These are phyloP conservation scores for Chrysodeixis includens DNA, from an alignment of 2,888 invertebrate genomes.

Conservation along the genomic window DNA sequence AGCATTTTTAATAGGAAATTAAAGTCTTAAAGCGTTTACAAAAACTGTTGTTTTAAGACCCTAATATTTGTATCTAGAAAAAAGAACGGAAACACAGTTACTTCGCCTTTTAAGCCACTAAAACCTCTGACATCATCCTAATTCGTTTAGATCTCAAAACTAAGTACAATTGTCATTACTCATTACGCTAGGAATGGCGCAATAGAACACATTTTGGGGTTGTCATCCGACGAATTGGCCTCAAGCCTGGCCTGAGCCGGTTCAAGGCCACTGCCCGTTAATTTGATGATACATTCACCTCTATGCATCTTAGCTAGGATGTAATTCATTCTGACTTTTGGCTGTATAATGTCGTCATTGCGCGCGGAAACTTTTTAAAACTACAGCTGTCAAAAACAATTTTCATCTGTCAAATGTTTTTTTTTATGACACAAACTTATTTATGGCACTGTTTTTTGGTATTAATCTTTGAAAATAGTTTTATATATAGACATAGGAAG, in stretches of 20 bases:
- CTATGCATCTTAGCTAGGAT: constrained; percentile 42
- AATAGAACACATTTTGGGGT: constrained; percentile 65
- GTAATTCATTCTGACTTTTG: constrained; percentile 37
- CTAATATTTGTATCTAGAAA: too few species aligned
- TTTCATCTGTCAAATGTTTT: not conserved
- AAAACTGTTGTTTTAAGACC: too few species aligned
- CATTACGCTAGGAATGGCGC: constrained; percentile 48
- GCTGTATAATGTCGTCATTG: constrained; percentile 25
- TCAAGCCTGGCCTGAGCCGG: constrained; percentile 56
- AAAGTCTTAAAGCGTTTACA: too few species aligned
- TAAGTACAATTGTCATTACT: constrained; percentile 51
- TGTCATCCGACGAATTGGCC: constrained; percentile 66
- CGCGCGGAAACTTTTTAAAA: not conserved
- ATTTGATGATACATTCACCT: constrained; percentile 66
- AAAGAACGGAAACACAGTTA: too few species aligned
- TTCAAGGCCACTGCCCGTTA: constrained; percentile 66
- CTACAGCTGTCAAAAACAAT: not conserved
- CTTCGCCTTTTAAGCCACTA: not conserved
- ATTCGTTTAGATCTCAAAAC: constrained; percentile 36
- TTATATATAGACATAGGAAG: not conserved
- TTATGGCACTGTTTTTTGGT: too few species aligned
- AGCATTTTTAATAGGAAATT: too few species aligned
- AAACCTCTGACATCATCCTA: constrained; percentile 10
- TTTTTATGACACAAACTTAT: too few species aligned
- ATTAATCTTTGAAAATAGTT: too few species aligned